Base-by-base conservation (phyloP, 2,797 vertebrate species). In the Acridotheres tristis region DNA sequence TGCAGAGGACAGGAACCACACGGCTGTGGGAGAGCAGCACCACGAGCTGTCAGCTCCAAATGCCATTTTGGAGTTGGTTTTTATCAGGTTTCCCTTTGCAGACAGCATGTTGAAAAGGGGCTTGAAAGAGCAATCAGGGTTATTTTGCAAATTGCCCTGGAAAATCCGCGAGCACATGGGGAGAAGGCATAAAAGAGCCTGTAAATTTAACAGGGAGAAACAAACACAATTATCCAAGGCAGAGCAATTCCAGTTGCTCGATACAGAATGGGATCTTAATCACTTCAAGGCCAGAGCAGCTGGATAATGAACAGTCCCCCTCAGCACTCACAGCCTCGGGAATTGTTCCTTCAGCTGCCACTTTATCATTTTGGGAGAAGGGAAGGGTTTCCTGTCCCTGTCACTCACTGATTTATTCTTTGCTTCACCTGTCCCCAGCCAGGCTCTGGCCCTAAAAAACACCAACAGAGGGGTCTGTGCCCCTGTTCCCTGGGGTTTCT, bases 211-310 rank as follows among this genome's bases (percentile, higher is more conserved):
- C 81, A 45, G 83, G 67, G 77, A 88, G 88, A 90, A 93, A 93
- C 93, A 95, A 93, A 93, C 86, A 90, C 94, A 94, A 92, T 95
- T 90, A 95, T 45, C 79, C 73, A 30, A 86, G 91, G 36, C 84
- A 77, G 76, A 94, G 57, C 61, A 75, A 77, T 55, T 40, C 5
- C 3, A 53, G 71, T 69, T 63, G 50, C 74, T 10, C 47, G 69
- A 32, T 29, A 32, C 68, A 25, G 67, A 63, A 30, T 13, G 7
- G 27, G 53, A 82, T 55, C 72, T 74, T 72, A 55, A 93, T 85
- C 85, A 59, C 85, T 48, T 13, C n/a, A 30, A 53, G 94, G n/a
- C 88, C 57, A 16, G 76, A 5, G 76, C 57, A 48, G 59, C 1
- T 45, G 90, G 88, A 32, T 88, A 77, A 85, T 45, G 65, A 85